Conservation (phyloP, 2,113 vertebrate species). For the Acanthisitta chloris region DNA sequence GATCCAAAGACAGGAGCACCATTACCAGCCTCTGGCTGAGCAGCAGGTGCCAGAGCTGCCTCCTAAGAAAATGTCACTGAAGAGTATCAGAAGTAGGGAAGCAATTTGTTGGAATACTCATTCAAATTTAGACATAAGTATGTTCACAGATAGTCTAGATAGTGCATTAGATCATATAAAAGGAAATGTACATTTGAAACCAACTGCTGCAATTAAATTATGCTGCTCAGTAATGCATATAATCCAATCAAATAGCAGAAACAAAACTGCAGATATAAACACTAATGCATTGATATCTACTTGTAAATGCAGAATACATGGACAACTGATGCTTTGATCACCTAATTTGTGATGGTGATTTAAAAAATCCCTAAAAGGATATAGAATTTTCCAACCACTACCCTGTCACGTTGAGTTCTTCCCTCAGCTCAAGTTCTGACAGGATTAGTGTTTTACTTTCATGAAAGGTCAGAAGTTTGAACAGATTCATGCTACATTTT, state of each 20-base stretch:
- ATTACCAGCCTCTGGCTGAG: not conserved
- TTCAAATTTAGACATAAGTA: not conserved
- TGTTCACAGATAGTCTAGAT: not conserved
- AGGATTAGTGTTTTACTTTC: not conserved
- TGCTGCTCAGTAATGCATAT: not conserved
- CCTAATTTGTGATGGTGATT: not conserved
- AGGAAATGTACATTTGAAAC: not conserved
- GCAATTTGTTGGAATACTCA: not conserved
- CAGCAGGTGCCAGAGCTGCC: not conserved
- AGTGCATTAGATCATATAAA: not conserved
- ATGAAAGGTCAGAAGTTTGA: not conserved
- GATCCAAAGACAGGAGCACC: not conserved
- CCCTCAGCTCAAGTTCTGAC: not conserved
- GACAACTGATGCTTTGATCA: not conserved
- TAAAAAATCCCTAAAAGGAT: not conserved
- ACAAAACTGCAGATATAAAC: not conserved
- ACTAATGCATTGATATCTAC: not conserved
- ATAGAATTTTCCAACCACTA: not conserved
- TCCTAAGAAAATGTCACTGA: not conserved
- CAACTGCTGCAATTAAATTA: not conserved
- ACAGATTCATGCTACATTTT: not conserved
- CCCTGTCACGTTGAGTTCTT: not conserved
- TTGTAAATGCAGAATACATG: not conserved
- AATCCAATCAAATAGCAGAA: not conserved
- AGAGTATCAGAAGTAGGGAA: accelerated